Evolutionary conservation across 2,888 invertebrate species (phyloP).

Genomic region (Halocaridina rubra): DNA sequence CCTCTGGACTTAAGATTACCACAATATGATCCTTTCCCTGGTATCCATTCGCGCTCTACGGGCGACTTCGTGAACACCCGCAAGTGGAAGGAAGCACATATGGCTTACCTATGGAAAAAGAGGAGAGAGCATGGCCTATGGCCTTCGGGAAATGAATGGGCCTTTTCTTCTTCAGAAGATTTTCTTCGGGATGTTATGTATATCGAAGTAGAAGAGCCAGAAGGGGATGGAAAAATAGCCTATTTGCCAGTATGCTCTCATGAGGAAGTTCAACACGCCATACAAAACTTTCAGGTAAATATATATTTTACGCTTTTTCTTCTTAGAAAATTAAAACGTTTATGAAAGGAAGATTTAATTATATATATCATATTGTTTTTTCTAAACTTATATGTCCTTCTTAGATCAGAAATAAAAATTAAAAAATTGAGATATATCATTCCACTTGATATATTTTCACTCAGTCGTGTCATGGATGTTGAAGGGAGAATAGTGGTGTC

Average conservation of each 20-base stretch:
- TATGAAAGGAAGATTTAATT: too few species aligned
- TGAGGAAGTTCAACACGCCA: conserved; percentile 8
- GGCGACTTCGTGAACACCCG: not conserved
- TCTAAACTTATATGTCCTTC: too few species aligned
- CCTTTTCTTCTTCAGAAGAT: not conserved
- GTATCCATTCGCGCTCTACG: not conserved
- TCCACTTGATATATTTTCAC: too few species aligned
- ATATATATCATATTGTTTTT: too few species aligned
- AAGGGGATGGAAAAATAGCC: not conserved
- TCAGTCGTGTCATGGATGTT: too few species aligned
- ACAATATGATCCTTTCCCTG: not conserved
- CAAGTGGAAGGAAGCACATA: not conserved
- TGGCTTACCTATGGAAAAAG: not conserved
- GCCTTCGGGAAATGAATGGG: not conserved
- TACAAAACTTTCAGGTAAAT: conserved; percentile 43
- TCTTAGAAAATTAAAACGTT: too few species aligned
- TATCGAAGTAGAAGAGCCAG: conserved; percentile 33
- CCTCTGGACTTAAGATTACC: conserved; percentile 5
- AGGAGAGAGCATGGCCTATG: not conserved
- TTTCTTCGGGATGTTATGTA: not conserved
- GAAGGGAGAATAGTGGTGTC: too few species aligned
- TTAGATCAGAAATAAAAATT: too few species aligned
- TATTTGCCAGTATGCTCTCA: conserved; percentile 28
- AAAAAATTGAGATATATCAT: too few species aligned
- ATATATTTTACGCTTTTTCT: too few species aligned